Conservation (phyloP, 2,113 vertebrate species). For the Callocephalon fimbriatum region DNA sequence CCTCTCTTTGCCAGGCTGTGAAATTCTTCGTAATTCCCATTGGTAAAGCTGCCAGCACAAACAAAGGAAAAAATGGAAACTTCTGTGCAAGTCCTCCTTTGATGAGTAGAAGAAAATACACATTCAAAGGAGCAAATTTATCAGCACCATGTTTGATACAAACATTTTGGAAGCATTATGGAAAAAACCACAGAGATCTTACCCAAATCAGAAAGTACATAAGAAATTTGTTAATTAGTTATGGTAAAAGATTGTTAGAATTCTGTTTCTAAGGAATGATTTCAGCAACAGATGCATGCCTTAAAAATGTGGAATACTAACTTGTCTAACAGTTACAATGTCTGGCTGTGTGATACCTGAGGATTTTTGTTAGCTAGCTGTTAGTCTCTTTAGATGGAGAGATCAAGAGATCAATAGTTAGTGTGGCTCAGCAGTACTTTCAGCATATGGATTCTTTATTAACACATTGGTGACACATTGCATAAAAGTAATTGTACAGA, state of each 20-base stretch:
- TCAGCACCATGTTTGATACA: background rate
- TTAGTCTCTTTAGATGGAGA: background rate
- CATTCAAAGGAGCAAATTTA: background rate
- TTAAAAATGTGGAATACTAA: background rate
- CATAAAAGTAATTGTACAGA: background rate
- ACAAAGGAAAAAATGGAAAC: conserved; percentile 16
- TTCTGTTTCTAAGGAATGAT: background rate
- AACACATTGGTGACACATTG: background rate
- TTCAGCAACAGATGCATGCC: background rate
- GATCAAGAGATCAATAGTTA: background rate
- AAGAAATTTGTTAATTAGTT: background rate
- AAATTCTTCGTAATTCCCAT: conserved; percentile 64
- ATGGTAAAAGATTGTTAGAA: background rate
- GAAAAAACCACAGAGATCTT: background rate
- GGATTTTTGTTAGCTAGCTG: background rate
- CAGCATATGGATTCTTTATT: background rate
- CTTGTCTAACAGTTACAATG: background rate
- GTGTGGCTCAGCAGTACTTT: background rate
- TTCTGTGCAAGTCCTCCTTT: background rate
- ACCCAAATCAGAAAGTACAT: background rate
- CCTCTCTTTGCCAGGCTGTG: conserved; percentile 54
- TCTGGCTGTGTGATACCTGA: background rate
- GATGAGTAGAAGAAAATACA: background rate
- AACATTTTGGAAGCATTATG: background rate
- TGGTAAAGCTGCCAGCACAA: conserved; percentile 50